phyloP scores from a whole-genome alignment of 2,113 vertebrate species.

The Chaetops frenatus region DNA sequence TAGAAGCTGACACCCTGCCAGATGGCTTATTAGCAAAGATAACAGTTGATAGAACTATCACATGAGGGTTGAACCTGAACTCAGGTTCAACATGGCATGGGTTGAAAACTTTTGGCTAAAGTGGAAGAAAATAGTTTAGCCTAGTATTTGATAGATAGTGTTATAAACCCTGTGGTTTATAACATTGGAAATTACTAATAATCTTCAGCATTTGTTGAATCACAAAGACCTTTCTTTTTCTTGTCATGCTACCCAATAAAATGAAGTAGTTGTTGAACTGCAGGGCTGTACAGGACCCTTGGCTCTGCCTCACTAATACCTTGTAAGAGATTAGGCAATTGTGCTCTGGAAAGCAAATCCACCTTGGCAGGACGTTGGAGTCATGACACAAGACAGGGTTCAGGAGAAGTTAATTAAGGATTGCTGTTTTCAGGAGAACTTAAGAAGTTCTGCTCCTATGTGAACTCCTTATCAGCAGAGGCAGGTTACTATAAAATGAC shows the following conservation, averaged over 20 bases:
- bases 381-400: neutral
- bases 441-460: neutral
- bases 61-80: neutral
- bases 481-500: neutral
- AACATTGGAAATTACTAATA: neutral
- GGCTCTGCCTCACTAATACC: neutral
- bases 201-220: neutral
- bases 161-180: neutral
- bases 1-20: constrained; percentile 45
- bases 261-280: neutral
- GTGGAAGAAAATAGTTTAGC: neutral
- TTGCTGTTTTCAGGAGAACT: neutral
- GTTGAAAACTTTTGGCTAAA: neutral
- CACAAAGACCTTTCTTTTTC: neutral
- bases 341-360: neutral
- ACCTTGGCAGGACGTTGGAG: neutral
- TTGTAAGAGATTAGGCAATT: neutral
- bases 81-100: neutral
- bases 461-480: neutral
- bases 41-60: neutral
- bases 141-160: neutral
- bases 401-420: neutral
- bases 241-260: neutral
- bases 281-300: neutral
- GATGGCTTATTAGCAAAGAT: constrained; percentile 30